Conservation (phyloP, 2,797 vertebrate species). For the Diplodus sargus region DNA sequence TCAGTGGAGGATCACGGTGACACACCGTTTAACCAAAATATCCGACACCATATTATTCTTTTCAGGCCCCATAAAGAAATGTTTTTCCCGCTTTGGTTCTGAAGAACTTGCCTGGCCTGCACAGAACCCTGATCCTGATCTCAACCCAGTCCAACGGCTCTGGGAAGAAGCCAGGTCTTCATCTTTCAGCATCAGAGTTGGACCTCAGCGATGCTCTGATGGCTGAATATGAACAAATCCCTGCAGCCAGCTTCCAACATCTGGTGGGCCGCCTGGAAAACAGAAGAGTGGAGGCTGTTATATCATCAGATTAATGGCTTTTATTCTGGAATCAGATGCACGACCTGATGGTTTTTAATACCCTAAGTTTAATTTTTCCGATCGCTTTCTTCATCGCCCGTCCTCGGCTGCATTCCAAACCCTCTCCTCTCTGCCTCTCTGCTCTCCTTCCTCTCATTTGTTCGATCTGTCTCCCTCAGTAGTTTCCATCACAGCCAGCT, state of each 20-base stretch:
- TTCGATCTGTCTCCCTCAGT: background rate
- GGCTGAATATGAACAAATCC: too few relatives aligned
- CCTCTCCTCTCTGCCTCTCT: background rate
- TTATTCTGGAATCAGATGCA: background rate
- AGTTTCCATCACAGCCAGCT: conserved; percentile 12
- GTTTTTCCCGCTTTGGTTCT: too few relatives aligned
- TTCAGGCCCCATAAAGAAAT: too few relatives aligned
- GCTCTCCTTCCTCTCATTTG: background rate
- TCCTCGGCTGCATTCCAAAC: background rate
- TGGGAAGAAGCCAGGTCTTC: too few relatives aligned
- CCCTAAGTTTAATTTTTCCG: background rate
- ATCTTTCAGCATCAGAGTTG: too few relatives aligned
- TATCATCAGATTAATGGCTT: background rate
- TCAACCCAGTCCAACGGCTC: too few relatives aligned
- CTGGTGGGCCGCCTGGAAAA: background rate
- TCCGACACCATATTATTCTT: too few relatives aligned
- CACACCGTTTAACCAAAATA: too few relatives aligned
- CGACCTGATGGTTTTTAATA: background rate
- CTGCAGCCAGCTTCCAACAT: background rate
- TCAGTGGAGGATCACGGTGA: too few relatives aligned
- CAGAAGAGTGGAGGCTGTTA: background rate
- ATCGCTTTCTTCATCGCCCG: background rate
- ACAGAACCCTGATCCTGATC: too few relatives aligned
- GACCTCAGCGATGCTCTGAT: too few relatives aligned
- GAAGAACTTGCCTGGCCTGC: too few relatives aligned